Evolutionary conservation across 1,140 invertebrate species (phyloP).

Genomic region (Heterodera schachtii): DNA sequence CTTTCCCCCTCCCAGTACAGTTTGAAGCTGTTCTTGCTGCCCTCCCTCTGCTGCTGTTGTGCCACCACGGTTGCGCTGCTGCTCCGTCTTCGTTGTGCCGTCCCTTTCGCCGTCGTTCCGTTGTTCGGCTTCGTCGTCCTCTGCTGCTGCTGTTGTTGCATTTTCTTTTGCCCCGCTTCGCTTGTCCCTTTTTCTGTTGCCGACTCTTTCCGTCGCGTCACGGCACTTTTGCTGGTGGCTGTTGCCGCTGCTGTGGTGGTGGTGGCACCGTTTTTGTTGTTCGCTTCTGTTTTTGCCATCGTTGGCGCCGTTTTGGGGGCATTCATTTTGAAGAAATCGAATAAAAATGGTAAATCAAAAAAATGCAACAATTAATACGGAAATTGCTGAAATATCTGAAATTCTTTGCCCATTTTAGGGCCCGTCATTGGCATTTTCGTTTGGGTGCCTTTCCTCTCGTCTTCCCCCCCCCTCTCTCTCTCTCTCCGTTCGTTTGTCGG

Average conservation of each 20-base stretch:
- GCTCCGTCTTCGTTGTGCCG: background rate
- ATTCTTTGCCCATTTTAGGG: too few species aligned
- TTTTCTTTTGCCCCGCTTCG: background rate
- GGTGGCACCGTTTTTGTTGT: background rate
- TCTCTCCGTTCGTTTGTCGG: background rate
- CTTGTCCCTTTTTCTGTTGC: background rate
- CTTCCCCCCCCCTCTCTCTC: background rate
- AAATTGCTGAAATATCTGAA: too few species aligned
- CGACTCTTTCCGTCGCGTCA: background rate
- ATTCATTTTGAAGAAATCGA: background rate
- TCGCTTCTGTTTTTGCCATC: background rate
- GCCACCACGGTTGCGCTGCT: background rate
- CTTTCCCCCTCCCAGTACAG: conserved; percentile 18
- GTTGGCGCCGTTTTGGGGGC: conserved; percentile 16
- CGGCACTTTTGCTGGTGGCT: conserved; percentile 3
- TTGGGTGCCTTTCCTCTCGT: too few species aligned
- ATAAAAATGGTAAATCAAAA: background rate
- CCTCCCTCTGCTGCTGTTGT: background rate
- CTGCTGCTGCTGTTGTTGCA: background rate
- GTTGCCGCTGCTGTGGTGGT: background rate
- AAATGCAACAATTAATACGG: too few species aligned
- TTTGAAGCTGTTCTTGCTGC: conserved; percentile 33
- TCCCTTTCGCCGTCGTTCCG: background rate
- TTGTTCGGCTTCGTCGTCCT: background rate
- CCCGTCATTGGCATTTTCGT: too few species aligned